Base-by-base conservation (phyloP, 23 tunicate species). In the Halocynthia aurantium region DNA sequence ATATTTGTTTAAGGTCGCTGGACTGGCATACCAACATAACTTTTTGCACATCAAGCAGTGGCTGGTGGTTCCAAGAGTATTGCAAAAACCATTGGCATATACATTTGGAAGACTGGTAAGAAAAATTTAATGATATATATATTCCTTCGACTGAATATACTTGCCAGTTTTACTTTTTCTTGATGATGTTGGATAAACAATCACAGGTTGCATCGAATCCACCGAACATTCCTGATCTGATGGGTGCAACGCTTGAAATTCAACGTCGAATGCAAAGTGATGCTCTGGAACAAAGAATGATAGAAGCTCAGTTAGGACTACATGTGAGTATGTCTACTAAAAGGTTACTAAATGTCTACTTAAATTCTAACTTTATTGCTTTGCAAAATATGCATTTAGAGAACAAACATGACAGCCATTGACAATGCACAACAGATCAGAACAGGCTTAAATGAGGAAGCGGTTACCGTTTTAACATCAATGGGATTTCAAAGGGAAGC, bases 181-280 rank as follows among this genome's bases (percentile, higher is more conserved):
- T 58, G 15, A 15, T n/a, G 17, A 58, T 58, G 17, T 58, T 58
- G 15, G 4, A 31, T 31, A 31, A 31, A 31, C 44, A 31, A 31
- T 58, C 15, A 49, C 19, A 20, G 19, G 70, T 40, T 0, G 22
- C 70, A 5, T 8, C 17, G 19, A 65, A 65, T 9, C 70, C 70
- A 10, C 22, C 15, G 31, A 20, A 65, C 19, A 31, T 31, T 31
- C 44, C 44, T 31, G 70, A 49, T 20, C 31, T 65, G 0, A 65
- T 65, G 22, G 70, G 70, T 65, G 70, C 70, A 15, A 65, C 70
- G 9, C 19, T 65, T 40, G 22, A 40, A 20, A 15, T 65, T 10
- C 70, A 65, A 65, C 15, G 70, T 10, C 70, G 31, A 65, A 65
- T 65, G 70, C 70, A 49, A 65, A 40, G 22, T 10, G 70, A 65